Conservation (phyloP, 2,888 invertebrate species). For the Polyommatus iphigenia region DNA sequence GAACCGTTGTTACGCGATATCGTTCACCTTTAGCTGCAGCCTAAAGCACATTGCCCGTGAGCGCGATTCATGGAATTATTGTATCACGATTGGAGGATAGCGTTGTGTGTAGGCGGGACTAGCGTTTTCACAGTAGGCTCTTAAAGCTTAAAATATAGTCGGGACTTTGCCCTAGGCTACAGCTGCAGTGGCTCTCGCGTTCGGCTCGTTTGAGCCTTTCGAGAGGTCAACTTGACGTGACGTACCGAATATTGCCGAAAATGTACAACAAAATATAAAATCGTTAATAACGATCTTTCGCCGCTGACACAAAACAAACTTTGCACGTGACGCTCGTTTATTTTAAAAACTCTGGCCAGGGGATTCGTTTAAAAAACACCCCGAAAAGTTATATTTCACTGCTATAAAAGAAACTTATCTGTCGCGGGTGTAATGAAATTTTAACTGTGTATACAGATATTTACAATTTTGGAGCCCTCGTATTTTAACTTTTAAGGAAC, state of each 20-base stretch:
- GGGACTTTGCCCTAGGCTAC: no score
- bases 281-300: conserved; percentile 16
- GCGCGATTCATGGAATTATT: no score
- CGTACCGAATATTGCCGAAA: neutral
- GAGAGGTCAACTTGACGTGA: neutral
- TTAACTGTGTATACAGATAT: conserved; percentile 3
- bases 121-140: no score
- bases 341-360: conserved; percentile 29
- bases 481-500: neutral
- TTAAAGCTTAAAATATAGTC: no score
- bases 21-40: no score
- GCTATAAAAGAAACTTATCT: conserved; percentile 29
- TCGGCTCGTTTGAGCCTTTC: no score
- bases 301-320: conserved; percentile 21
- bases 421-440: conserved; percentile 26
- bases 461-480: conserved; percentile 4
- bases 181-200: no score
- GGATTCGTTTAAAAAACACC: conserved; percentile 29
- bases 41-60: no score
- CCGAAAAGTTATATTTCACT: conserved; percentile 29
- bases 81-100: no score
- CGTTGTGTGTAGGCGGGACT: no score
- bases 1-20: no score
- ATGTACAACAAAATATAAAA: conserved; percentile 8
- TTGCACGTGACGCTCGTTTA: conserved; percentile 28